Evolutionary conservation across 2,113 vertebrate genomes (phyloP).

Genomic region (Spermophilus dauricus): DNA sequence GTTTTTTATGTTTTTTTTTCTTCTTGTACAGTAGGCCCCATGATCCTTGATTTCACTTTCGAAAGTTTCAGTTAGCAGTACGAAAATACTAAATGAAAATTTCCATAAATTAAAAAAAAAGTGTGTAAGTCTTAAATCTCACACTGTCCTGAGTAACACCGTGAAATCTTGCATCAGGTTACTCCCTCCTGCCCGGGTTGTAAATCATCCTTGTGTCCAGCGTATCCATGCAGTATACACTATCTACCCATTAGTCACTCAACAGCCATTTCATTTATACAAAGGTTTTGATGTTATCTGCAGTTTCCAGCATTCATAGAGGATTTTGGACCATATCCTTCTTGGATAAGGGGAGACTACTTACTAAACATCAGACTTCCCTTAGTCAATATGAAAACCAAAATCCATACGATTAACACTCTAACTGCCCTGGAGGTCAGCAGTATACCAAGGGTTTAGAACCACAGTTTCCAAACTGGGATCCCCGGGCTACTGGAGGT

Average conservation of each 20-base stretch:
- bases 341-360: background rate
- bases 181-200: background rate
- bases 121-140: background rate
- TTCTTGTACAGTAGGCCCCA: background rate
- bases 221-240: background rate
- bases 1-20: background rate
- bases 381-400: conserved; percentile 6
- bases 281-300: background rate
- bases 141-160: background rate
- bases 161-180: background rate
- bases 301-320: background rate
- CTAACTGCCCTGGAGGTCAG: background rate
- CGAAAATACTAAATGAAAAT: background rate
- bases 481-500: background rate
- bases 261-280: background rate
- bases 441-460: background rate
- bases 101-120: background rate
- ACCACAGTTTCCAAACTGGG: background rate
- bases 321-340: background rate
- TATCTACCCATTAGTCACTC: background rate
- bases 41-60: background rate
- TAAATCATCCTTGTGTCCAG: background rate
- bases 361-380: background rate
- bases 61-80: background rate
- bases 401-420: background rate